Evolutionary conservation across 2,888 invertebrate genomes (phyloP), one percentile per base, ranked within the genome.

Genomic region (Drosophila sordidapex): DNA sequence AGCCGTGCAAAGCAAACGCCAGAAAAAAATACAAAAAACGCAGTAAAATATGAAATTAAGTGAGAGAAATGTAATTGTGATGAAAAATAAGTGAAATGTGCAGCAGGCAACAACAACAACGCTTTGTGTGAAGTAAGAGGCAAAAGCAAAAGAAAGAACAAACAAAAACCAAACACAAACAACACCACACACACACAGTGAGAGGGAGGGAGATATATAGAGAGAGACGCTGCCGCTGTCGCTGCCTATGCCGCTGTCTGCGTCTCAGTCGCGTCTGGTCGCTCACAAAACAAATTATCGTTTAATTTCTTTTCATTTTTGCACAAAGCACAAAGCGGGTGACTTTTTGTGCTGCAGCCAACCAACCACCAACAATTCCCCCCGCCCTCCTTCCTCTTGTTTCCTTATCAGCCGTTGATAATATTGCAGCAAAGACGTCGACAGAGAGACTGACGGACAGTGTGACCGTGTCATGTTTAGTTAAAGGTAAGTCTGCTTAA

Each of bases 201-300:
- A 10, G 52, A 54, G 56, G 15, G 15, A 25, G 25, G 25, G 46
- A 46, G 46, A 46, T 46, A 60, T 11, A 33, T 1, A 33, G 81
- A 51, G 61, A 56, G 66, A 60, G 71, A 68, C 70, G 75, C 60
- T 69, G 68, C 75, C 46, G 68, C 33, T 46, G 62, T 25, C 67
- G 48, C 29, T 65, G 62, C 33, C 58, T 40, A 53, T 59, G 67
- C 36, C 51, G 29, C 54, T 49, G 53, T 36, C 27, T 18, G 35
- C 35, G 60, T 46, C 59, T 25, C 54, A 57, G 67, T 76, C 70
- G 62, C 70, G 56, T 62, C 65, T 46, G 56, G 74, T 61, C 69
- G 85, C 71, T 78, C 74, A 72, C 84, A 85, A 83, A 79, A 87
- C 82, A 87, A 85, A 89, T 89, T 89, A 89, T 85, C 85, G 75